Base-by-base conservation (phyloP, 2,888 invertebrate species). In the Papilio demoleus region DNA sequence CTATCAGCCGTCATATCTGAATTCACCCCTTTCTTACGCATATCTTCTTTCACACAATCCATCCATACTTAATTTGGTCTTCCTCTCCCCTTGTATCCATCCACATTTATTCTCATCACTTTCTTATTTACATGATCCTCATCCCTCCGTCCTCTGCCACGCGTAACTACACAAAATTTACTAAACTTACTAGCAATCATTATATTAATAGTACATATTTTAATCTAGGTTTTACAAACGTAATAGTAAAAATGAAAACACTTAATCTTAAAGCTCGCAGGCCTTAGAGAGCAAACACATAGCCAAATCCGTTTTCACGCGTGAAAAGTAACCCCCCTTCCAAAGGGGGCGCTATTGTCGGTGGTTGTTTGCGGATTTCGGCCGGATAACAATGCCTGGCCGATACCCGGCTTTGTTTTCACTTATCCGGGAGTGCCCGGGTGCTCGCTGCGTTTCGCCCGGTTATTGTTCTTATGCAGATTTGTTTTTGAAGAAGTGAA, bases 341-440 rank as follows among this genome's bases (percentile, higher is more conserved):
- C 74, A 73, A 71, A 71, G 75, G 67, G 74, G 74, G 75, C 67
- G 72, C 69, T 72, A 75, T 74, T 74, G 74, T 72, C 76, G 77
- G 76, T 74, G 82, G 84, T 83, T 84, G 84, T 81, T 81, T 82
- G 84, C 83, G 74, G 73, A 74, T 72, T 70, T 70, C 79, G 77
- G 75, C 77, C 81, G 81, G 84, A 82, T 84, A 86, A 86, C 84
- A 86, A 85, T 83, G 80, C 78, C 76, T 75, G 78, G 70, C 77
- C 82, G 77, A 82, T 81, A 82, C 73, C 82, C 81, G 73, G 76
- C 73, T 73, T 76, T 75, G 77, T 75, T 75, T 73, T 74, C 76
- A 73, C 85, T 85, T 85, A 86, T 81, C 86, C 85, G 78, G 79
- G 76, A 72, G 74, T 75, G 73, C 70, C 68, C 65, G 68, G 68